A percentile compares a stretch with the other conserved stretches of the same genome.
These are phyloP conservation scores for Scomber japonicus DNA, from an alignment of 2,113 vertebrate species.

Conservation along the genomic window DNA sequence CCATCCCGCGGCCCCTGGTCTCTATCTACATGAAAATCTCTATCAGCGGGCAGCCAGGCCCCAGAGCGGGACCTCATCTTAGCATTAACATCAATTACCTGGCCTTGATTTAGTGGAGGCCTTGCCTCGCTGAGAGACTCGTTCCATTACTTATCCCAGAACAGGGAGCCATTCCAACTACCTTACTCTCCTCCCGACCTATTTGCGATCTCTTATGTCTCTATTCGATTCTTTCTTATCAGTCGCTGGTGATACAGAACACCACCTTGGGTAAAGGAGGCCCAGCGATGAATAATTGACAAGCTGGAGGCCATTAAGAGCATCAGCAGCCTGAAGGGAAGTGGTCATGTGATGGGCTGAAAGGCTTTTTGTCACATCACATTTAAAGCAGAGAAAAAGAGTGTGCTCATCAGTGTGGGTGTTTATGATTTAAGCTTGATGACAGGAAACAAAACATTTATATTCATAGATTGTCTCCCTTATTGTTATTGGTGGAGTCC, in stretches of 20 bases:
- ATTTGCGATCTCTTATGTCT: constrained; percentile 57
- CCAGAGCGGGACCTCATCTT: constrained; percentile 49
- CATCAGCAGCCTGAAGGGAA: constrained; percentile 65
- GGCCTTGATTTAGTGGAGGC: constrained; percentile 74
- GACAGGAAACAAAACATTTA: constrained; percentile 29
- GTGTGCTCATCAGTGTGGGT: not conserved
- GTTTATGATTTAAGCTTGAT: constrained; percentile 33
- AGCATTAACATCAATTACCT: constrained; percentile 80
- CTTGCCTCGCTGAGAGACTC: constrained; percentile 46
- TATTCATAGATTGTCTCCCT: not conserved
- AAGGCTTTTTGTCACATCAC: constrained; percentile 54
- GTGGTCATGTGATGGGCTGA: constrained; percentile 59
- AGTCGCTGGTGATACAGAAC: constrained; percentile 68
- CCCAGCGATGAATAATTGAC: constrained; percentile 83
- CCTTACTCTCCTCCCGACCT: constrained; percentile 31
- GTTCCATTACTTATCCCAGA: constrained; percentile 73
- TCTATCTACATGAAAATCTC: constrained; percentile 63
- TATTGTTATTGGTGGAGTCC: too few species aligned
- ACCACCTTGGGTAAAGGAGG: constrained; percentile 67
- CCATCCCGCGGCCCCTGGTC: constrained; percentile 38
- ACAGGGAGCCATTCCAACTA: constrained; percentile 21
- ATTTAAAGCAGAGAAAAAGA: constrained; percentile 38
- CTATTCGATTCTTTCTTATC: constrained; percentile 58
- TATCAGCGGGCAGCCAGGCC: constrained; percentile 51
- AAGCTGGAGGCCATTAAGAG: constrained; percentile 78